Evolutionary conservation across 2,113 vertebrate genomes (phyloP).

Genomic region (Peromyscus polionotus): DNA sequence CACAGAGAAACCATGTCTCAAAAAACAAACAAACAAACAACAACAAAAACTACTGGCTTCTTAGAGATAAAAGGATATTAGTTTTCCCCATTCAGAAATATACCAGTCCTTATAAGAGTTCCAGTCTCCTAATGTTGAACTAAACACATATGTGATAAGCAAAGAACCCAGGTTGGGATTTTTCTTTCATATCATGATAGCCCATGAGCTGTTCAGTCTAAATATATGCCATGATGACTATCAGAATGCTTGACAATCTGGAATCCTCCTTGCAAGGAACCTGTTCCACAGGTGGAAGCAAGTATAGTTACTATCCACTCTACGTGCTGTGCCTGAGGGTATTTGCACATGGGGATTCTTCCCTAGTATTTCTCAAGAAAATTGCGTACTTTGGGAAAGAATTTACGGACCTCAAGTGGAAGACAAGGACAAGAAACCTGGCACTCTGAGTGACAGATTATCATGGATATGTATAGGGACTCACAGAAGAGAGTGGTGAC

Average conservation of each 20-base stretch:
- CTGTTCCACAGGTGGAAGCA: not conserved
- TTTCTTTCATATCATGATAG: not conserved
- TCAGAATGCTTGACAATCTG: not conserved
- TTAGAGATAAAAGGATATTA: not conserved
- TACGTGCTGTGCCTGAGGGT: not conserved
- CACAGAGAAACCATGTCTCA: too few relatives aligned
- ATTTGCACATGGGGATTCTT: slow-evolving; percentile 9
- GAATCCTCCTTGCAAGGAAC: slow-evolving; percentile 12
- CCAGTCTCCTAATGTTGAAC: slow-evolving; percentile 16
- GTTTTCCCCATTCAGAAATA: slow-evolving; percentile 34
- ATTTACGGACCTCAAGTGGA: not conserved
- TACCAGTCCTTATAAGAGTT: not conserved
- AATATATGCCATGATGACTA: slow-evolving; percentile 10
- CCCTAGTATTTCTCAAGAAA: slow-evolving; percentile 44
- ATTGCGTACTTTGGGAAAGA: slow-evolving; percentile 23
- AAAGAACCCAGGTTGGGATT: not conserved
- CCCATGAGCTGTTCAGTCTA: not conserved
- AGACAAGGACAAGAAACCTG: slow-evolving; percentile 2
- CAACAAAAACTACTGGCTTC: not conserved
- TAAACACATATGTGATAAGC: slow-evolving; percentile 5
- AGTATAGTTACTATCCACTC: not conserved
- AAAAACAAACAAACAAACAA: too few relatives aligned
- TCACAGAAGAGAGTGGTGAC: slow-evolving; percentile 19
- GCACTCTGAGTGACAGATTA: not conserved
- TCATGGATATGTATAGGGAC: not conserved